Percentiles rank a stretch among this genome's conserved stretches.
These are phyloP conservation scores for Leptocoma aspasia DNA, from an alignment of 2,113 vertebrate genomes.

Conservation along the genomic window DNA sequence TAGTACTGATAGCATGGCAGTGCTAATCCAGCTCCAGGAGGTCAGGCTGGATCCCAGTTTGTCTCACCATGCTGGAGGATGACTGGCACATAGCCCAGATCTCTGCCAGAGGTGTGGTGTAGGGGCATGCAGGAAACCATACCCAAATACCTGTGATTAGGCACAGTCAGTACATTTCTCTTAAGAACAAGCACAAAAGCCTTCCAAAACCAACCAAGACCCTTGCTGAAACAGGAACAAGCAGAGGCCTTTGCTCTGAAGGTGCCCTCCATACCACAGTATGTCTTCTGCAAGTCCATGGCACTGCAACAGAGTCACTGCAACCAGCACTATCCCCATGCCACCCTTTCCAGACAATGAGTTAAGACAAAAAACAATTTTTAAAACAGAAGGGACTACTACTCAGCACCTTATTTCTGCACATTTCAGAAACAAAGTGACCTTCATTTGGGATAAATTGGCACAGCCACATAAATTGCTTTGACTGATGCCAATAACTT, in stretches of 20 bases:
- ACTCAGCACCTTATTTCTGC: neutral
- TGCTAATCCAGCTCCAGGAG: neutral
- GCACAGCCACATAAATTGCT: neutral
- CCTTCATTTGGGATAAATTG: neutral
- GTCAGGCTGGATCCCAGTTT: neutral
- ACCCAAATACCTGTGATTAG: neutral
- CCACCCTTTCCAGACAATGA: neutral
- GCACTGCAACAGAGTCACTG: neutral
- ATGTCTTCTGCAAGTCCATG: fast-evolving
- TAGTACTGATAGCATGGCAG: neutral
- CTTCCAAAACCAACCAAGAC: neutral
- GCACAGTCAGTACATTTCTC: neutral
- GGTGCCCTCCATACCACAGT: neutral
- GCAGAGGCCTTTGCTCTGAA: neutral
- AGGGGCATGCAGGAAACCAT: neutral
- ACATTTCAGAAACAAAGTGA: neutral
- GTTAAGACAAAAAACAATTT: neutral
- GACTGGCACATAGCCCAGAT: neutral
- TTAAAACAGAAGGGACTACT: neutral
- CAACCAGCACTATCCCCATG: too few species aligned
- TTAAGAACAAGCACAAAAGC: neutral
- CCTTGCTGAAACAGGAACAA: neutral
- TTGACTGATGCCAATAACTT: neutral
- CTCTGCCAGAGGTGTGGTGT: neutral
- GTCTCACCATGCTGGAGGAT: neutral